Conservation (phyloP, 2,113 vertebrate genomes). For the Etia nguti region DNA sequence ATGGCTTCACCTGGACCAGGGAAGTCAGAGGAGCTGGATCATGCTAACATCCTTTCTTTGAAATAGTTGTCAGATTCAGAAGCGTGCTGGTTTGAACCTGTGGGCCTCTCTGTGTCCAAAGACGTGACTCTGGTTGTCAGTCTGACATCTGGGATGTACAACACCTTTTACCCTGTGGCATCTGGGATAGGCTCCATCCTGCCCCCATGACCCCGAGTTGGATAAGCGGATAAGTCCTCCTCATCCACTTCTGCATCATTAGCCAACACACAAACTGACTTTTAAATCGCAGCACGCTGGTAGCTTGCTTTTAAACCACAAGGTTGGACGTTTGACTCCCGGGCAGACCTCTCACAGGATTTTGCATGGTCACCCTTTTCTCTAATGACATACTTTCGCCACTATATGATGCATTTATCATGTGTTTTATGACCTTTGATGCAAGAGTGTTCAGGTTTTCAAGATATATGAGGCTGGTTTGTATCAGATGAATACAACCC, state of each 20-base stretch:
- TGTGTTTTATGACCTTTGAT: neutral
- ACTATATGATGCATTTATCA: rapidly evolving
- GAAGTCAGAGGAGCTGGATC: neutral
- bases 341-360: neutral
- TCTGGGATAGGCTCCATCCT: neutral
- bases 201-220: neutral
- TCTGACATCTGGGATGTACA: neutral
- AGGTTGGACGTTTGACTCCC: rapidly evolving
- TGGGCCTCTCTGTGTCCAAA: neutral
- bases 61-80: neutral
- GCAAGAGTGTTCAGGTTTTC: neutral
- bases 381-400: neutral
- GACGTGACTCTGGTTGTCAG: neutral
- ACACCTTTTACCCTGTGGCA: neutral
- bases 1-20: neutral
- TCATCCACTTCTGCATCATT: neutral
- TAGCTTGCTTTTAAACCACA: neutral
- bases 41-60: neutral
- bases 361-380: neutral
- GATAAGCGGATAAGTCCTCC: neutral
- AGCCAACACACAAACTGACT: neutral
- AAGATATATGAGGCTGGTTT: neutral
- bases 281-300: neutral
- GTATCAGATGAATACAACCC: neutral
- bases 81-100: neutral